These are phyloP conservation scores for Gymnobelideus leadbeateri DNA, from an alignment of 2,113 vertebrate species.

Conservation along the genomic window DNA sequence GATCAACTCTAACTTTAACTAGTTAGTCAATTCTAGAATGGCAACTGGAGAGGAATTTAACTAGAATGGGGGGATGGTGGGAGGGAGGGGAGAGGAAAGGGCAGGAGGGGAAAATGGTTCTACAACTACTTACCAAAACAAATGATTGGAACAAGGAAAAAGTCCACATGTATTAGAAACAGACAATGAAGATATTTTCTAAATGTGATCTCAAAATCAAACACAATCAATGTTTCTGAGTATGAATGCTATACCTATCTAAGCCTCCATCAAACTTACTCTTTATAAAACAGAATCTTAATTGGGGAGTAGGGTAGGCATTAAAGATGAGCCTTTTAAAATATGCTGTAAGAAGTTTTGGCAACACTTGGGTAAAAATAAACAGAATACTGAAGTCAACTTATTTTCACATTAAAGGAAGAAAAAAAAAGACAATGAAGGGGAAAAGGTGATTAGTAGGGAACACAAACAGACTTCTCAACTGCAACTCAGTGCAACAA, in stretches of 20 bases:
- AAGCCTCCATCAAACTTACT: not conserved
- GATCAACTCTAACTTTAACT: slow-evolving; percentile 80
- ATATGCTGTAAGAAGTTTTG: not conserved
- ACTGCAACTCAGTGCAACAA: slow-evolving; percentile 28
- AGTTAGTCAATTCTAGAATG: slow-evolving; percentile 54
- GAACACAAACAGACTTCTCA: slow-evolving; percentile 25
- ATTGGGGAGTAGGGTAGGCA: not conserved
- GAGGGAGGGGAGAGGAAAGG: not conserved
- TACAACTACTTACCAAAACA: slow-evolving; percentile 82
- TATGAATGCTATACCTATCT: slow-evolving; percentile 67
- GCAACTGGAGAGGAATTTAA: slow-evolving; percentile 46
- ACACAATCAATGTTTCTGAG: slow-evolving; percentile 72
- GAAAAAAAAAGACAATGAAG: slow-evolving; percentile 26
- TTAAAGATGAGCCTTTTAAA: slow-evolving; percentile 1
- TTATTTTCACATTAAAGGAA: slow-evolving; percentile 58
- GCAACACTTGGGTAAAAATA: slow-evolving; percentile 7
- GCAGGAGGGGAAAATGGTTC: slow-evolving; percentile 48
- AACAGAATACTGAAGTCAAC: slow-evolving; percentile 24
- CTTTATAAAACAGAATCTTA: slow-evolving; percentile 36
- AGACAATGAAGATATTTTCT: slow-evolving; percentile 74
- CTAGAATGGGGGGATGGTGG: not conserved
- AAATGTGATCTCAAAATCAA: slow-evolving; percentile 74
- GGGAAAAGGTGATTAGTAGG: slow-evolving; percentile 15
- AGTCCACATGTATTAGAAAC: slow-evolving; percentile 79
- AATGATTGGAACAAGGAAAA: slow-evolving; percentile 71